Evolutionary conservation across 1,140 invertebrate species (phyloP), one percentile per base, ranked within the genome.

Genomic region (Harpegnathos saltator): DNA sequence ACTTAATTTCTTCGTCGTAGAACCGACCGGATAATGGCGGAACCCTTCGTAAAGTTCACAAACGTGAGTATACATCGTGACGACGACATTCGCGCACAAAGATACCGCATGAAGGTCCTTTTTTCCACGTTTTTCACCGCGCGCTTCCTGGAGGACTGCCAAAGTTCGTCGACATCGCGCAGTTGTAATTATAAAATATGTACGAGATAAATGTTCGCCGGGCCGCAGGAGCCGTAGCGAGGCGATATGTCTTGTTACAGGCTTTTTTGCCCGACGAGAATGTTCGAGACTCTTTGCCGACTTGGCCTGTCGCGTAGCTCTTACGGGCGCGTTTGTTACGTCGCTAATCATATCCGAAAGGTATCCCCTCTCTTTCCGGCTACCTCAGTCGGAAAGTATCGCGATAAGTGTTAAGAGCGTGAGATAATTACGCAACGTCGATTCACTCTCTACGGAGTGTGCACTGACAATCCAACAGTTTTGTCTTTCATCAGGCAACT

Each of bases 181-280:
- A 80, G 75, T 80, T 80, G 75, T 69, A 80, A 80, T 80, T 80
- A 80, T 80, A 80, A 80, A 80, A 80, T 80, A 80, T 80, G 65
- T 65, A 71, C 65, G 52, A 80, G 65, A 71, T 48, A 56, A 80
- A 80, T 80, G 75, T 56, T 71, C 52, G 75, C 33, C 52, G 54
- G 44, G 50, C 65, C 65, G 65, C 54, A 65, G 75, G 58, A 69
- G 58, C 54, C 50, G 52, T 71, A 71, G 75, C 58, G 58, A 69
- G 71, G 52, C 75, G 58, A 80, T 80, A 58, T 58, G 75, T 80
- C 65, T 80, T 80, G 75, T 69, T 80, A 71, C 33, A 69, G 33
- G 38, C 33, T 17, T 80, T 69, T 80, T 71, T 71, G 24, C n/a
- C n/a, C 65, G 44, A 78, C 52, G 58, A 44, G 38, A 80, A 69